Evolutionary conservation across 2,797 vertebrate genomes (phyloP).

Genomic region (Mionectes olivaceus): DNA sequence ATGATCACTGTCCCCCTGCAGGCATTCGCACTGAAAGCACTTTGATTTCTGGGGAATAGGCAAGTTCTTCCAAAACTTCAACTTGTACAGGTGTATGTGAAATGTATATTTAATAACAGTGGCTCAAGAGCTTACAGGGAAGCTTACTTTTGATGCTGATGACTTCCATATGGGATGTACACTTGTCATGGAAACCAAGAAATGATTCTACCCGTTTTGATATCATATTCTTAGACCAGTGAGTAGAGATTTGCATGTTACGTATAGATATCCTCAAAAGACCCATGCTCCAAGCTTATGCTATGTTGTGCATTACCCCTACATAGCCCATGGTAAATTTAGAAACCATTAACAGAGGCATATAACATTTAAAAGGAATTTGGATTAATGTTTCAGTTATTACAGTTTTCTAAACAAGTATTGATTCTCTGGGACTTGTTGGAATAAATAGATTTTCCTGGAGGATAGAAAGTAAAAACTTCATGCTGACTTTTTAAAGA

Average conservation of each 20-base stretch:
- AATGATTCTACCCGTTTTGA: background rate
- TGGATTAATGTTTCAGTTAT: background rate
- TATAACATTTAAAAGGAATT: background rate
- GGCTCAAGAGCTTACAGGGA: slow-evolving; percentile 23
- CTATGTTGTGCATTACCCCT: background rate
- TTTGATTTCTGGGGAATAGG: slow-evolving; percentile 30
- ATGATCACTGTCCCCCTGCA: slow-evolving; percentile 25
- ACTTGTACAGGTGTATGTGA: slow-evolving; percentile 45
- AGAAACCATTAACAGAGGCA: background rate
- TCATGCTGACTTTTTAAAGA: background rate
- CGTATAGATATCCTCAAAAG: background rate
- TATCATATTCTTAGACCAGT: background rate
- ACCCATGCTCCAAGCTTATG: background rate
- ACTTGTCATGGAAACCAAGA: background rate
- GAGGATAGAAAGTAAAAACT: slow-evolving; percentile 14
- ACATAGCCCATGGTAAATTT: background rate
- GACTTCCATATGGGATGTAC: slow-evolving; percentile 15
- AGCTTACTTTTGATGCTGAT: slow-evolving; percentile 24
- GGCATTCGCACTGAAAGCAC: background rate
- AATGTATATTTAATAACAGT: slow-evolving; percentile 12
- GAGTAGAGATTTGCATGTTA: background rate
- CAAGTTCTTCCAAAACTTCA: slow-evolving; percentile 17
- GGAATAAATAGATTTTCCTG: slow-evolving; percentile 7
- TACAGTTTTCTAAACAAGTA: background rate
- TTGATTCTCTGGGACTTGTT: background rate